These are phyloP conservation scores for Drosophila austrosaltans DNA, from an alignment of 2,888 invertebrate species.

Conservation along the genomic window DNA sequence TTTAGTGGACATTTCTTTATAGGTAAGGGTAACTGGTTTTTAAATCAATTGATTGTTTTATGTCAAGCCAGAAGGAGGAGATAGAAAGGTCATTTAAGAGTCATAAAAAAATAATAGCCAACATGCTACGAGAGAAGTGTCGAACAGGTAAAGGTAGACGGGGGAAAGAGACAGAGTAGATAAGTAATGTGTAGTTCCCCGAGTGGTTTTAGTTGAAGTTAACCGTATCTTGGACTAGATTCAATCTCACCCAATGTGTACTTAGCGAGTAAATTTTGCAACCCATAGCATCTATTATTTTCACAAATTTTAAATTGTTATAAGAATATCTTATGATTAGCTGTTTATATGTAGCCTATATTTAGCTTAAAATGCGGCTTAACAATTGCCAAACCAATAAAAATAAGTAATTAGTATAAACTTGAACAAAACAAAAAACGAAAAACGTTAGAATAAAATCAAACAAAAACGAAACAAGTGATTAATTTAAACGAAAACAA, in stretches of 20 bases:
- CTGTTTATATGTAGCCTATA: not conserved
- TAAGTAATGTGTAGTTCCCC: not conserved
- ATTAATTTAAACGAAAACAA: constrained; percentile 34
- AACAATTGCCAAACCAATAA: constrained; percentile 17
- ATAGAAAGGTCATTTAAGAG: not conserved
- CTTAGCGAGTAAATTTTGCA: not conserved
- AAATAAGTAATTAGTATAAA: constrained; percentile 49
- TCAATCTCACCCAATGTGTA: not conserved
- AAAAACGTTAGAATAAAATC: constrained; percentile 28
- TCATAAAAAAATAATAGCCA: not conserved
- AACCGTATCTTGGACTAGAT: not conserved
- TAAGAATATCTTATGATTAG: not conserved
- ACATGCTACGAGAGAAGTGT: not conserved
- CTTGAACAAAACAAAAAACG: constrained; percentile 35
- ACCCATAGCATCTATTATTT: not conserved
- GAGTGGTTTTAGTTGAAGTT: not conserved
- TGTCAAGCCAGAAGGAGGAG: constrained; percentile 3
- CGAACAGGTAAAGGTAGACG: not conserved
- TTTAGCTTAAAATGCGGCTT: not conserved
- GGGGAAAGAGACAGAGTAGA: too few species aligned
- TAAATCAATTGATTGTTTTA: constrained; percentile 29
- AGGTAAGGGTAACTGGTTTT: constrained; percentile 19
- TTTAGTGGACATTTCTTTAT: not conserved
- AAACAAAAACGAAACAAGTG: constrained; percentile 40
- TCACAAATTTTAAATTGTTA: not conserved